phyloP scores from a whole-genome alignment of 2,888 invertebrate genomes.

The Quadriops clusia region DNA sequence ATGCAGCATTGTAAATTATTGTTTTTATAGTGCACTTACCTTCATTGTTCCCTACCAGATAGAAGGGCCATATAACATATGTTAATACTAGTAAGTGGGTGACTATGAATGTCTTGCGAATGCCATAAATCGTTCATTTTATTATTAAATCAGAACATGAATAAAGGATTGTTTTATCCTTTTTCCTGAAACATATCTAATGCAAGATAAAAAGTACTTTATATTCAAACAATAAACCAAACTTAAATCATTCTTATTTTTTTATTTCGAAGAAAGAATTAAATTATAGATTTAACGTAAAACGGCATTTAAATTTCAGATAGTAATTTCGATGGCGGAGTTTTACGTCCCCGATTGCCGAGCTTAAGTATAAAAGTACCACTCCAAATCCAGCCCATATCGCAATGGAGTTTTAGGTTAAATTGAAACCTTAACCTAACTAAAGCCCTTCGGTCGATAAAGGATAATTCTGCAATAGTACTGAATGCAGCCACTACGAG shows the following conservation, averaged over 20 bases:
- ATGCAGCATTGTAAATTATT: slow-evolving; percentile 19
- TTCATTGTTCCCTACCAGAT: slow-evolving; percentile 7
- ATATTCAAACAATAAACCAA: too few relatives aligned
- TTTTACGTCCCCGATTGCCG: too few relatives aligned
- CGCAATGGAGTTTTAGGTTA: slow-evolving; percentile 13
- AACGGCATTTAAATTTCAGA: too few relatives aligned
- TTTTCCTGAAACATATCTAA: too few relatives aligned
- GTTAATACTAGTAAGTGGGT: slow-evolving; percentile 9
- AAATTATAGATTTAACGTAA: too few relatives aligned
- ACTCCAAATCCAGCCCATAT: slow-evolving; percentile 6
- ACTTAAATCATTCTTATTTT: too few relatives aligned
- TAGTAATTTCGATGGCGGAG: too few relatives aligned
- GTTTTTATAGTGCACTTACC: slow-evolving; percentile 16
- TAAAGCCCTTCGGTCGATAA: slow-evolving; percentile 21
- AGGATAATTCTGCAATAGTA: slow-evolving; percentile 20
- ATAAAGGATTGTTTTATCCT: too few relatives aligned
- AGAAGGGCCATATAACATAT: slow-evolving; percentile 9
- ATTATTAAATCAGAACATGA: too few relatives aligned
- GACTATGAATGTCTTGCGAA: slow-evolving; percentile 5
- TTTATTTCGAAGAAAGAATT: too few relatives aligned
- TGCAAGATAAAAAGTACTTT: too few relatives aligned
- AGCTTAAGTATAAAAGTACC: too few relatives aligned
- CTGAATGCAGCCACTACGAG: slow-evolving; percentile 18
- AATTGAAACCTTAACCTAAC: slow-evolving; percentile 19
- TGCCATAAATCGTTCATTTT: slow-evolving; percentile 5